A percentile compares a stretch with the other conserved stretches of the same genome.
Evolutionary conservation across 2,797 vertebrate species (phyloP).

Genomic region (Xenentodon cancila): DNA sequence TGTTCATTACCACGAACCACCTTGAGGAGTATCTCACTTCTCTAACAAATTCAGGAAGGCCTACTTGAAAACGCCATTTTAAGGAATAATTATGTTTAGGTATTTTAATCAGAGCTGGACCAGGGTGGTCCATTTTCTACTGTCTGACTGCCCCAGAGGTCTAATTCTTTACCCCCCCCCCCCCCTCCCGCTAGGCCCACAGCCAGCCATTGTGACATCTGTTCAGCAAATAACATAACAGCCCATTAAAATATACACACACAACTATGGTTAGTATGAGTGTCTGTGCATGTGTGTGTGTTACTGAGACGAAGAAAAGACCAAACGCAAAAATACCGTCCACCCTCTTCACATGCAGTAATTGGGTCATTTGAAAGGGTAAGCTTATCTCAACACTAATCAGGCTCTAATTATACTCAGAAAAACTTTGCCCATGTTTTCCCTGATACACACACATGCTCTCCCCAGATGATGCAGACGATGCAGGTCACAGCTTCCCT

Average conservation of each 20-base stretch:
- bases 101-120: constrained; percentile 46
- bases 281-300: not conserved
- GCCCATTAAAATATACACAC: constrained; percentile 52
- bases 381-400: constrained; percentile 79
- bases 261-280: constrained; percentile 15
- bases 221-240: constrained; percentile 40
- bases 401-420: constrained; percentile 73
- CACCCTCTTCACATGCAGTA: constrained; percentile 72
- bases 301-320: constrained; percentile 19
- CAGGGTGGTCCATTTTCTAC: constrained; percentile 33
- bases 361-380: constrained; percentile 81
- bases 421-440: constrained; percentile 65
- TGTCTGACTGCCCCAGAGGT: constrained; percentile 16
- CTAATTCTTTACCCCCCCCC: constrained; percentile 18
- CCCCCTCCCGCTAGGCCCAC: constrained; percentile 8
- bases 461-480: constrained; percentile 55
- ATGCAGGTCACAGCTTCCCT: constrained; percentile 64
- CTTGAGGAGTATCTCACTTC: constrained; percentile 15
- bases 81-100: constrained; percentile 12
- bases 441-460: constrained; percentile 9
- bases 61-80: constrained; percentile 24
- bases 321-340: constrained; percentile 68
- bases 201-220: constrained; percentile 43
- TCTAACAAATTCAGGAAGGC: constrained; percentile 41
- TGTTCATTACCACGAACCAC: constrained; percentile 49